Evolutionary conservation across 2,113 vertebrate species (phyloP).

Genomic region (Ellobius talpinus): DNA sequence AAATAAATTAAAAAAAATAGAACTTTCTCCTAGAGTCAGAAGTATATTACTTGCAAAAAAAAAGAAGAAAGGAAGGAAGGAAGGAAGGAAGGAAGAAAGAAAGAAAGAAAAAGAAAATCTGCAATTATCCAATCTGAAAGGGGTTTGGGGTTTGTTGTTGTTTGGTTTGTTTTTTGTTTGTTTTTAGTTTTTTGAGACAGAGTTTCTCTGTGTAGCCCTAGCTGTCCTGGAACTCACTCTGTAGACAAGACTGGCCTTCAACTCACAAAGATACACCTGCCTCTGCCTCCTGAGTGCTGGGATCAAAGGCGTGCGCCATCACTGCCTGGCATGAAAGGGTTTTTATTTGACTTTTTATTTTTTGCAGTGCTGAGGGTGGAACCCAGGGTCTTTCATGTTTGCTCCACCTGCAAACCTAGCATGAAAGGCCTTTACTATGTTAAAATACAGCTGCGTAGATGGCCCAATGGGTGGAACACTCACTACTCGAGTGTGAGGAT

Average conservation of each 20-base stretch:
- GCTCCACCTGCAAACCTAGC: neutral
- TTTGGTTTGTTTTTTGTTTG: no score
- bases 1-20: neutral
- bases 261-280: no score
- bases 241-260: no score
- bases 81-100: neutral
- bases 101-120: neutral
- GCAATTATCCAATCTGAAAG: constrained; percentile 25
- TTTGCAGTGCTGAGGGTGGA: neutral
- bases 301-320: no score
- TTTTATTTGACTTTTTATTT: neutral
- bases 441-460: neutral
- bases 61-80: rapidly evolving
- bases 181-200: no score
- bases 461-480: neutral
- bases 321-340: neutral
- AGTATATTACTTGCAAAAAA: neutral
- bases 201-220: no score
- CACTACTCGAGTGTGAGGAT: no score
- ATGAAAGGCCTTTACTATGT: neutral
- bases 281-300: no score
- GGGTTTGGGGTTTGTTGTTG: no score
- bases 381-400: neutral
- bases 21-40: neutral
- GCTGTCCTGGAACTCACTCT: no score